These are phyloP conservation scores for Punctoribates punctum DNA, from an alignment of 2,888 invertebrate genomes.

Conservation along the genomic window DNA sequence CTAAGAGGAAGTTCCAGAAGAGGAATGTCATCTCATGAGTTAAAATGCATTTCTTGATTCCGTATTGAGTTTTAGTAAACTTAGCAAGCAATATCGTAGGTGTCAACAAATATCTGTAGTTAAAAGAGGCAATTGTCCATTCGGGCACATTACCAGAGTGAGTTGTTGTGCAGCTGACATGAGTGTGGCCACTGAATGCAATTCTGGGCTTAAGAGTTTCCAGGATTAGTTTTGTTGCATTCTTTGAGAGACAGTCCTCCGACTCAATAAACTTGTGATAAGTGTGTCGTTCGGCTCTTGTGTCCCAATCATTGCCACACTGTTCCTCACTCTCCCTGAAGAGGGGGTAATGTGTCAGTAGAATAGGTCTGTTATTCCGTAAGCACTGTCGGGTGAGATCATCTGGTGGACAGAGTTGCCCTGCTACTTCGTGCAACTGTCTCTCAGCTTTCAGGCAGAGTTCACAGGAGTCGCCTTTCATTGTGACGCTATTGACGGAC, in stretches of 20 bases:
- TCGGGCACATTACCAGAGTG: not conserved
- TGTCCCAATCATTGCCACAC: not conserved
- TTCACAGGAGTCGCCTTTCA: not conserved
- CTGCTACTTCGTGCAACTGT: not conserved
- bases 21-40: too few species aligned
- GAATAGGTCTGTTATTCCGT: not conserved
- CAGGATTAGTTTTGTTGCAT: not conserved
- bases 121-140: slow-evolving; percentile 6
- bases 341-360: not conserved
- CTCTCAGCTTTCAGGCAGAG: not conserved
- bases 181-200: not conserved
- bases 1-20: too few species aligned
- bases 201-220: not conserved
- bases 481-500: not conserved
- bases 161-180: not conserved
- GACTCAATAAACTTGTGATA: too few species aligned
- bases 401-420: not conserved
- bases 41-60: too few species aligned
- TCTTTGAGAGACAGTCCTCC: not conserved
- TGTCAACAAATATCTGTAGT: not conserved
- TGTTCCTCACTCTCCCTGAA: not conserved
- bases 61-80: too few species aligned
- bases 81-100: too few species aligned
- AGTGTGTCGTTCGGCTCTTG: not conserved
- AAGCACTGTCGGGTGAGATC: too few species aligned